Evolutionary conservation across 23 tunicate species (phyloP).

Genomic region (Halocynthia roretzi): DNA sequence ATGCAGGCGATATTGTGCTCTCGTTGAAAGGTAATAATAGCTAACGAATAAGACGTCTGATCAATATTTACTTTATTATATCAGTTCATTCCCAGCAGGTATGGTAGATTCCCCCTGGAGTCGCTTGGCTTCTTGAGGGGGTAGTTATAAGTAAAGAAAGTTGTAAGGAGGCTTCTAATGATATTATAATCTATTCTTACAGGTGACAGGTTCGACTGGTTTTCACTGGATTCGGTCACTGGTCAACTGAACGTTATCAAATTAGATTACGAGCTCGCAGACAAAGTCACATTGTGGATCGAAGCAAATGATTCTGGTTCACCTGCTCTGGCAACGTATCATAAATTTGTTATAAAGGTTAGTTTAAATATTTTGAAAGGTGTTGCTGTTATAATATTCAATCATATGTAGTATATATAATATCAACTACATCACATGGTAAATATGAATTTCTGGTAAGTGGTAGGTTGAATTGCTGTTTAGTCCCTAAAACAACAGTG

Average conservation of each 20-base stretch:
- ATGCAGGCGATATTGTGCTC: slow-evolving; percentile 7
- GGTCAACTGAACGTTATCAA: neutral
- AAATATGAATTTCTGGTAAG: no score
- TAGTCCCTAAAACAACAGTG: no score
- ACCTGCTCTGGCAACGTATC: slow-evolving; percentile 3
- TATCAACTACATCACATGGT: neutral
- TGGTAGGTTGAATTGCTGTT: no score
- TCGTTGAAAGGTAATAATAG: slow-evolving; percentile 16
- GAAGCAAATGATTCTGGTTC: slow-evolving; percentile 18
- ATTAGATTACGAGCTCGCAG: slow-evolving; percentile 9
- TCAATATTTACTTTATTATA: no score
- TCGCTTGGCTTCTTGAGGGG: no score
- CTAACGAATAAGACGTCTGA: neutral
- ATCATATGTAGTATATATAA: neutral
- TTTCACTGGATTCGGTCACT: slow-evolving; percentile 3
- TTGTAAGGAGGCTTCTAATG: no score
- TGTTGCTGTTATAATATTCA: neutral
- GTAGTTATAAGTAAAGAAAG: no score
- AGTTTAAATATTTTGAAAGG: neutral
- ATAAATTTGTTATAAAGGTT: neutral
- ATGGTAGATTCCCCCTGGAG: no score
- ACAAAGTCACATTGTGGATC: slow-evolving; percentile 7
- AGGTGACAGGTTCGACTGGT: slow-evolving; percentile 21
- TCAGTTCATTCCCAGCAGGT: no score
- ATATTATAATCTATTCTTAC: neutral